Evolutionary conservation across 2,113 vertebrate genomes (phyloP).

Genomic region (Scomber scombrus): DNA sequence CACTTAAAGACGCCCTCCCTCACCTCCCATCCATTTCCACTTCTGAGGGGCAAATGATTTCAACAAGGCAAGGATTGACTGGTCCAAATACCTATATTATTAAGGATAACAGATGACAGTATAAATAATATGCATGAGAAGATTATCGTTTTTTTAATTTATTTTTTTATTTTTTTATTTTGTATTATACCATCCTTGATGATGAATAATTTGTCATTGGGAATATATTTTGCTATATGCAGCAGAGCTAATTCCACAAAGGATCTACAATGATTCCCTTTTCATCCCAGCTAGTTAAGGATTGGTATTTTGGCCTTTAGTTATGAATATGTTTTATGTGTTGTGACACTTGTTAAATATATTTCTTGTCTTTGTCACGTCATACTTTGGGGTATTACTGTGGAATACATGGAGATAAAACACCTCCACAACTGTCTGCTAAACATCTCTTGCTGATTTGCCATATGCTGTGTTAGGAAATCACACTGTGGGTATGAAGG

Average conservation of each 20-base stretch:
- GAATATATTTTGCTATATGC: not conserved
- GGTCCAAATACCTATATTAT: not conserved
- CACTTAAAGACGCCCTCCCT: slow-evolving; percentile 15
- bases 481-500: slow-evolving; percentile 5
- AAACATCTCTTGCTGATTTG: slow-evolving; percentile 33
- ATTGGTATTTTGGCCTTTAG: not conserved
- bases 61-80: slow-evolving; percentile 13
- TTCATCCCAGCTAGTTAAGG: not conserved
- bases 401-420: not conserved
- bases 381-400: not conserved
- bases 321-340: not conserved
- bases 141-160: too few species aligned
- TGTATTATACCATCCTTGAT: not conserved
- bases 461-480: slow-evolving; percentile 46
- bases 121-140: too few species aligned
- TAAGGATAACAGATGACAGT: too few species aligned
- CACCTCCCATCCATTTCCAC: not conserved
- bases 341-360: slow-evolving; percentile 13
- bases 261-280: not conserved
- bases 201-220: not conserved
- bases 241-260: not conserved
- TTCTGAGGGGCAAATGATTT: slow-evolving; percentile 13
- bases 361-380: slow-evolving; percentile 3
- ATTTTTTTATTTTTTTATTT: too few species aligned
- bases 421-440: not conserved